These are phyloP conservation scores for Xerus rutilus DNA, from an alignment of 2,797 vertebrate genomes.

Conservation along the genomic window DNA sequence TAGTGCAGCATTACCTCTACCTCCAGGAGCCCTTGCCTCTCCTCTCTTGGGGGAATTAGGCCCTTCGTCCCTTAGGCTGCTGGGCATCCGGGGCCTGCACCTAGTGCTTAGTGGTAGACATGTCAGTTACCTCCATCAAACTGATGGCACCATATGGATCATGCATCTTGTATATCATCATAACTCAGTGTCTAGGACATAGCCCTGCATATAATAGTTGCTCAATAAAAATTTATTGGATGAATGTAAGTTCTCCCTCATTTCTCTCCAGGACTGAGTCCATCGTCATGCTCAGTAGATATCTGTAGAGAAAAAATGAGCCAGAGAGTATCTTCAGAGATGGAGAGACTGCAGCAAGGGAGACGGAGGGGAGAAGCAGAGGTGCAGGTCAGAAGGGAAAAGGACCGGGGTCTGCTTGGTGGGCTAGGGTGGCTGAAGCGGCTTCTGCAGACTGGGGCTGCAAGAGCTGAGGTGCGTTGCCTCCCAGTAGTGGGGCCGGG, in stretches of 20 bases:
- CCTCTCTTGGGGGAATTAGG: neutral
- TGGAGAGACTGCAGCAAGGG: neutral
- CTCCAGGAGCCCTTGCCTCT: neutral
- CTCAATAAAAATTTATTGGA: neutral
- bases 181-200: neutral
- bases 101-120: neutral
- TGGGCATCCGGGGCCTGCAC: rapidly evolving
- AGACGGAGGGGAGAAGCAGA: neutral
- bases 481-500: neutral
- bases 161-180: rapidly evolving
- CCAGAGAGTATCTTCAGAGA: neutral
- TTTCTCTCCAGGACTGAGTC: neutral
- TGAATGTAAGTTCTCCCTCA: neutral
- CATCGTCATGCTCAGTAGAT: neutral
- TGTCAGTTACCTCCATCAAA: neutral
- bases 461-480: rapidly evolving
- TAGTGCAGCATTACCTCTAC: neutral
- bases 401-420: neutral
- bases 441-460: no score
- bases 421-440: neutral
- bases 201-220: neutral
- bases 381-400: neutral
- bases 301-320: neutral
- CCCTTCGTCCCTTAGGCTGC: neutral
- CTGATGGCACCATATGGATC: neutral